These are phyloP conservation scores for Pampus argenteus DNA, from an alignment of 2,797 vertebrate species.

Conservation along the genomic window DNA sequence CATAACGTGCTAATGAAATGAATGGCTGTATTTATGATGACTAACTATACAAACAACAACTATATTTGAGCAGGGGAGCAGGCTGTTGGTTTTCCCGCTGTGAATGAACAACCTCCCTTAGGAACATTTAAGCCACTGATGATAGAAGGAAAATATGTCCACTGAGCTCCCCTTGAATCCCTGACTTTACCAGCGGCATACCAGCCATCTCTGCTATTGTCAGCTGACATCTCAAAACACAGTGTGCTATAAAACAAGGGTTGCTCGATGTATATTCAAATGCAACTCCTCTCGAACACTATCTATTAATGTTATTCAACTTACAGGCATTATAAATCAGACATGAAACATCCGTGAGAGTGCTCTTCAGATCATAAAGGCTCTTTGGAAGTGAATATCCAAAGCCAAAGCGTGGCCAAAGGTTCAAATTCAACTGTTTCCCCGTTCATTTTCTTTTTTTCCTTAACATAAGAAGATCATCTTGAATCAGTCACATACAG, in stretches of 20 bases:
- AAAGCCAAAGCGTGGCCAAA: constrained; percentile 29
- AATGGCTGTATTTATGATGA: constrained; percentile 10
- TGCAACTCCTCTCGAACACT: constrained; percentile 30
- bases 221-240: constrained; percentile 47
- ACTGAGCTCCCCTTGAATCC: constrained; percentile 61
- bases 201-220: constrained; percentile 52
- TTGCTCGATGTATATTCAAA: constrained; percentile 48
- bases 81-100: constrained; percentile 28
- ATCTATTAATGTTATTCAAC: constrained; percentile 35
- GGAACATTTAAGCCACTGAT: constrained; percentile 75
- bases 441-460: background rate
- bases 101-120: constrained; percentile 50
- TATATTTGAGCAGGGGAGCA: constrained; percentile 22
- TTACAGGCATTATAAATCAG: constrained; percentile 25
- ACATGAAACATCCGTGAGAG: constrained; percentile 28
- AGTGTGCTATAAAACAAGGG: constrained; percentile 40
- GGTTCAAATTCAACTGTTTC: constrained; percentile 27
- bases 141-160: constrained; percentile 78
- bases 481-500: constrained; percentile 35
- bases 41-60: constrained; percentile 19
- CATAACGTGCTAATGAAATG: constrained; percentile 4
- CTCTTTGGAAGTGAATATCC: constrained; percentile 19
- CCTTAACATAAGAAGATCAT: constrained; percentile 47
- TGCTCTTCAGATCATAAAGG: constrained; percentile 12
- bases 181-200: constrained; percentile 55